Evolutionary conservation across 2,113 vertebrate species (phyloP).

Genomic region (Notothenia coriiceps): DNA sequence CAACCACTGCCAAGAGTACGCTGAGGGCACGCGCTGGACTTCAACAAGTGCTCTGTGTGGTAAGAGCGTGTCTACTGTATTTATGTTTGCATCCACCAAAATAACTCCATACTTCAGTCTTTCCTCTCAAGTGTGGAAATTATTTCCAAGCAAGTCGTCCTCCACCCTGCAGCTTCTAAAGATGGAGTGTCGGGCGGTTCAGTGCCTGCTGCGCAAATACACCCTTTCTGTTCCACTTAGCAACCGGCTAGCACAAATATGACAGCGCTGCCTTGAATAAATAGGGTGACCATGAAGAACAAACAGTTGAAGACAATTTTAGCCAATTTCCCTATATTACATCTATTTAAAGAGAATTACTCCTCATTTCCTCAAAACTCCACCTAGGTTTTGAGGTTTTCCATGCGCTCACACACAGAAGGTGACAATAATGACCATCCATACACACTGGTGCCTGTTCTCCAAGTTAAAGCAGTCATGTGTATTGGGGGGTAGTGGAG

Average conservation of each 20-base stretch:
- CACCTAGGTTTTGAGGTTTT: slow-evolving; percentile 4
- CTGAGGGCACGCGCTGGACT: slow-evolving; percentile 48
- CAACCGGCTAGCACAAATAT: slow-evolving; percentile 68
- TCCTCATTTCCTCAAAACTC: slow-evolving; percentile 34
- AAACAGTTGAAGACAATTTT: slow-evolving; percentile 21
- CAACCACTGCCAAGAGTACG: slow-evolving; percentile 70
- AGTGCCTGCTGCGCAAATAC: slow-evolving; percentile 40
- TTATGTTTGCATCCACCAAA: slow-evolving; percentile 42
- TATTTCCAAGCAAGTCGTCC: slow-evolving; percentile 37
- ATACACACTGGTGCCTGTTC: background rate
- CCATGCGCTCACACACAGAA: background rate
- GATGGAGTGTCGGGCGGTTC: slow-evolving; percentile 53
- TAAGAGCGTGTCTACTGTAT: slow-evolving; percentile 17
- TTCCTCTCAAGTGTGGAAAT: slow-evolving; percentile 73
- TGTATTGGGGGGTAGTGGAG: slow-evolving; percentile 27
- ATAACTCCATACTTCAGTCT: slow-evolving; percentile 73
- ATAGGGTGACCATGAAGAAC: slow-evolving; percentile 24
- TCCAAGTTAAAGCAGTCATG: slow-evolving; percentile 17
- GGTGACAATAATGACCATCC: slow-evolving; percentile 3
- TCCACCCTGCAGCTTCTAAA: slow-evolving; percentile 67
- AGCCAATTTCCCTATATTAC: slow-evolving; percentile 13
- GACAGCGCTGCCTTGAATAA: slow-evolving; percentile 11
- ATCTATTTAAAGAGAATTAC: slow-evolving; percentile 36
- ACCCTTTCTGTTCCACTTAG: slow-evolving; percentile 62
- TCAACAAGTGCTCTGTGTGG: slow-evolving; percentile 62